A percentile compares a stretch with the other conserved stretches of the same genome.
These are phyloP conservation scores for Archips xylosteana DNA, from an alignment of 2,888 invertebrate species.

Conservation along the genomic window DNA sequence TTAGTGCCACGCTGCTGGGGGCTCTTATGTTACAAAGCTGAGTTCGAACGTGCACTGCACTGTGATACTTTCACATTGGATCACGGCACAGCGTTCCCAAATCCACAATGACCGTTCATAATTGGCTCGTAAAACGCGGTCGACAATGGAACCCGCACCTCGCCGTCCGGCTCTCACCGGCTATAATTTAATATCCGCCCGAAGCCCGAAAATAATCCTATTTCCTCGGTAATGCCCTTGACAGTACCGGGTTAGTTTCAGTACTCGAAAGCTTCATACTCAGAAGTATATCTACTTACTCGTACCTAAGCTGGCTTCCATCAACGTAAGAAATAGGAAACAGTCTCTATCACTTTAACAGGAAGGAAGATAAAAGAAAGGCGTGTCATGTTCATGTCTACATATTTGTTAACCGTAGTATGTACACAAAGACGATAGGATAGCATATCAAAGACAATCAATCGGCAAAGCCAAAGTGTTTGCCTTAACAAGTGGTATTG, in stretches of 20 bases:
- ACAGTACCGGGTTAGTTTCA: constrained; percentile 51
- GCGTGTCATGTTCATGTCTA: constrained; percentile 8
- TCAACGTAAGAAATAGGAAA: neutral
- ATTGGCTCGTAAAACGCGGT: constrained; percentile 50
- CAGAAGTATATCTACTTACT: neutral
- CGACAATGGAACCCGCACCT: constrained; percentile 76
- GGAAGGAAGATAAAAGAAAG: constrained; percentile 28
- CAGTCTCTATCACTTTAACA: neutral
- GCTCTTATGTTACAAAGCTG: neutral
- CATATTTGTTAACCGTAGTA: neutral
- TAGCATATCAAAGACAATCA: constrained; percentile 37
- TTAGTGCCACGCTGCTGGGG: constrained; percentile 11
- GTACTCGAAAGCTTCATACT: constrained; percentile 30
- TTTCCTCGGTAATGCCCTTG: constrained; percentile 70
- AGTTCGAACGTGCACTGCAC: constrained; percentile 16
- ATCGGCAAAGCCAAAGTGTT: constrained; percentile 37
- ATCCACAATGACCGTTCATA: constrained; percentile 48
- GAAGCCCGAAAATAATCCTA: constrained; percentile 77
- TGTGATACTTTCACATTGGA: constrained; percentile 41
- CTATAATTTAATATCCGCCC: constrained; percentile 84
- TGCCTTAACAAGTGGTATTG: constrained; percentile 46
- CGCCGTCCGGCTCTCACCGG: constrained; percentile 68
- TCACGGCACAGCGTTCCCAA: constrained; percentile 30
- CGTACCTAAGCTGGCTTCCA: neutral
- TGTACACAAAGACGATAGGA: constrained; percentile 25